Conservation (phyloP, 2,797 vertebrate genomes). For the Todus mexicanus region DNA sequence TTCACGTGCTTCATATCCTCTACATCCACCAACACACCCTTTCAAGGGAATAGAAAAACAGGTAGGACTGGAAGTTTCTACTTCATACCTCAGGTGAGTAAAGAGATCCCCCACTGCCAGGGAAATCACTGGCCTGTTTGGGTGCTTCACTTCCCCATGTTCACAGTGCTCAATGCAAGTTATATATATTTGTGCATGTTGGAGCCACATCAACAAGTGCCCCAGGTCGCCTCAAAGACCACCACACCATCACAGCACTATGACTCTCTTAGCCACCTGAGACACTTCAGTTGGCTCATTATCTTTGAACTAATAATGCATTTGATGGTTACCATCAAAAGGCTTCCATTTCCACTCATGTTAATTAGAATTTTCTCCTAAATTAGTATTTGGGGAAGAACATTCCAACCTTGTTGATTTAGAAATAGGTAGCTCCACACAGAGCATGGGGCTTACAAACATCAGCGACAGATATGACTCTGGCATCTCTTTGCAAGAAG, state of each 20-base stretch:
- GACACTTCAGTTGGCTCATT: background rate
- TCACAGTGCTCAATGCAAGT: background rate
- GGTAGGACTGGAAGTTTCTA: background rate
- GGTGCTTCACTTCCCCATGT: background rate
- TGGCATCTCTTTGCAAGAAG: background rate
- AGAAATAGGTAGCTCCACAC: background rate
- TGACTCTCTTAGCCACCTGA: background rate
- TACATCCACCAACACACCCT: background rate
- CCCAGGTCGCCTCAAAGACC: background rate
- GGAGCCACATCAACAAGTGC: fast-evolving
- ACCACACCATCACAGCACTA: background rate
- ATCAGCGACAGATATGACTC: background rate
- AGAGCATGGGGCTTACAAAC: background rate
- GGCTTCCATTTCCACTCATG: background rate
- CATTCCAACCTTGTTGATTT: background rate
- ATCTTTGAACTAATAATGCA: background rate
- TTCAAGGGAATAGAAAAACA: background rate
- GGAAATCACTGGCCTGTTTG: background rate
- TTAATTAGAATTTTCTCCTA: background rate
- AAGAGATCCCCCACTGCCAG: background rate
- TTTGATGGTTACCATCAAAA: background rate
- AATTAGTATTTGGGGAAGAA: background rate
- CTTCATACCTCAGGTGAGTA: background rate
- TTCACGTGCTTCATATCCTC: background rate
- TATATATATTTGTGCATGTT: fast-evolving